Percentiles rank a stretch among this genome's conserved stretches.
phyloP scores from a whole-genome alignment of 2,888 invertebrate genomes.

The Malthinus flaveolus region DNA sequence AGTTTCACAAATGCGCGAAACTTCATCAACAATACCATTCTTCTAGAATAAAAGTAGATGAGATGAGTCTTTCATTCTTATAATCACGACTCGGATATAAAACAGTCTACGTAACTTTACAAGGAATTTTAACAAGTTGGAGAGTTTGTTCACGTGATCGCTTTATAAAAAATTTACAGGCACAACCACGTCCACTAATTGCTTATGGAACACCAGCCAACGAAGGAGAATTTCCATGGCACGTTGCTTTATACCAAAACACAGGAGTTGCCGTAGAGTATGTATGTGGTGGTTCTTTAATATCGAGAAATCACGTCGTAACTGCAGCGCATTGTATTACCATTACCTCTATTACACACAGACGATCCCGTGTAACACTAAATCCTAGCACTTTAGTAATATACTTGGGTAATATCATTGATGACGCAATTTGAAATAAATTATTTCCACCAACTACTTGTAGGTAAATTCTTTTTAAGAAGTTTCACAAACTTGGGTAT shows the following conservation, averaged over 20 bases:
- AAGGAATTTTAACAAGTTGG: too few relatives aligned
- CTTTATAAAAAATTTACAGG: constrained; percentile 1
- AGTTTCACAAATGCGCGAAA: neutral
- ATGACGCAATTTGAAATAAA: neutral
- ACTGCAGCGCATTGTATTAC: constrained; percentile 52
- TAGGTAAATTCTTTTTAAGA: constrained; percentile 50
- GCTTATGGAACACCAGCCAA: constrained; percentile 62
- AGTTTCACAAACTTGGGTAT: constrained; percentile 49
- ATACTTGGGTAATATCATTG: constrained; percentile 39
- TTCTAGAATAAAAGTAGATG: too few relatives aligned
- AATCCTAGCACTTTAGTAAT: constrained; percentile 42
- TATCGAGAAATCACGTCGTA: constrained; percentile 43
- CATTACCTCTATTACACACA: too few relatives aligned
- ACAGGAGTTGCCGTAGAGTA: constrained; percentile 47
- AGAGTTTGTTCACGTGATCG: too few relatives aligned
- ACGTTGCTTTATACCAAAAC: constrained; percentile 65
- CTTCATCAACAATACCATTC: too few relatives aligned
- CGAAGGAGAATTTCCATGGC: constrained; percentile 71
- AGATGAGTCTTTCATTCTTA: neutral
- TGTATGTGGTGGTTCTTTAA: constrained; percentile 48
- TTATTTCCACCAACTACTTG: too few relatives aligned
- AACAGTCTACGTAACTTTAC: too few relatives aligned
- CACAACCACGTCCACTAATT: constrained; percentile 60
- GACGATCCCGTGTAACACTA: constrained; percentile 36
- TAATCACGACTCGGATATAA: too few relatives aligned